Evolutionary conservation across 2,113 vertebrate species (phyloP), one percentile per base, ranked within the genome.

Genomic region (Probosciger aterrimus): DNA sequence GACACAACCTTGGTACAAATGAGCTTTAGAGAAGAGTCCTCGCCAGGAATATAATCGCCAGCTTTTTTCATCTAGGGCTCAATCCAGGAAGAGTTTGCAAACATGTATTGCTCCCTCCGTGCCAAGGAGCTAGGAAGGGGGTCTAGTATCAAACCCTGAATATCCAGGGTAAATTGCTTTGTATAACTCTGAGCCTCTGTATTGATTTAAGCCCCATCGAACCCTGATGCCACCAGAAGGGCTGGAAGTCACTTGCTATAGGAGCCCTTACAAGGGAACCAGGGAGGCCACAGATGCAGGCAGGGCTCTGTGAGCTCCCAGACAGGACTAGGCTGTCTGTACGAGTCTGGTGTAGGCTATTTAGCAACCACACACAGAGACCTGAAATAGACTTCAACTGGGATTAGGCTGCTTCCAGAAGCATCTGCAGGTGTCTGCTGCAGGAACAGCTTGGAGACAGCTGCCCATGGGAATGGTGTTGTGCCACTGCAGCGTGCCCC

Each of bases 381-480:
- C 83, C 92, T 60, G 76, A 88, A 93, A 92, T 88, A 88, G 91
- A 95, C 89, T 87, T 78, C 47, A 64, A 22, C 39, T 93, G 90
- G 87, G 87, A 95, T 82, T 14, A 94, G 67, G 70, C 73, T 93
- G 81, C 60, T 93, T 93, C 77, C 74, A 93, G 73, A 43, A 60
- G 69, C 94, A 92, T 88, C 82, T 83, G 80, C 71, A 88, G 82
- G 81, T 79, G 80, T 80, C n/a, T 87, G 88, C 86, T 86, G 37
- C 52, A 75, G 79, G 75, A 96, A 83, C 71, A 95, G 82, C 70
- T 91, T 93, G 92, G 77, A 5, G 0, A 81, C 78, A n/a, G 6
- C 52, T 52, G 78, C 92, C 73, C 67, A 6, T 39, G 75, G 92
- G 79, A 90, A 52, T 0, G 0, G 68, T 35, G 76, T 78, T 62